A percentile compares a stretch with the other conserved stretches of the same genome.
Conservation (phyloP, 2,888 invertebrate genomes). For the Acronicta leporina region DNA sequence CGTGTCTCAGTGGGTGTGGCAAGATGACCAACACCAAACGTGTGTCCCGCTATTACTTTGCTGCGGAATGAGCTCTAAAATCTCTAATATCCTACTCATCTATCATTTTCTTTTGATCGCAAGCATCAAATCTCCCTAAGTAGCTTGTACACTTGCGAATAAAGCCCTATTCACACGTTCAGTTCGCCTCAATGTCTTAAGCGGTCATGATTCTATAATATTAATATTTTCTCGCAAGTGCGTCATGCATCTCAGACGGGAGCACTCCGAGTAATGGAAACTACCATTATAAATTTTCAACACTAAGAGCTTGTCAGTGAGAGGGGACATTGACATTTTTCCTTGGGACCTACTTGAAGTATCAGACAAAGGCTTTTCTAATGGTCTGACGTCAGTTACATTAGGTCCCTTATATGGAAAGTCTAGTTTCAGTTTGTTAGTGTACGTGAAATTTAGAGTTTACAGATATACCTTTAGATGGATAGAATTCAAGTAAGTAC, state of each 20-base stretch:
- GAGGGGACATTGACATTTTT: conserved; percentile 76
- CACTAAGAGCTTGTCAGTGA: conserved; percentile 80
- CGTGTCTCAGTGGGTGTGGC: too few relatives aligned
- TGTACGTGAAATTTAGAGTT: too few relatives aligned
- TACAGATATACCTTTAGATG: too few relatives aligned
- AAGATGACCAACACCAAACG: too few relatives aligned
- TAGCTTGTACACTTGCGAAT: background rate
- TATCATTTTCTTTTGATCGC: background rate
- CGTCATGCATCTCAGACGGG: conserved; percentile 71
- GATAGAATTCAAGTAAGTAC: too few relatives aligned
- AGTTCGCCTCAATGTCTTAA: conserved; percentile 28
- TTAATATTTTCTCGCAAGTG: conserved; percentile 72
- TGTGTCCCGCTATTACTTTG: too few relatives aligned
- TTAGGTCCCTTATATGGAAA: background rate
- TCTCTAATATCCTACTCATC: too few relatives aligned
- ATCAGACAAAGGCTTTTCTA: conserved; percentile 13
- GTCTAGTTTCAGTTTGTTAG: background rate
- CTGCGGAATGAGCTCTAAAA: too few relatives aligned
- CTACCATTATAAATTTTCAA: conserved; percentile 84
- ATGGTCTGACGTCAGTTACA: conserved; percentile 6
- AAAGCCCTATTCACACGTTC: conserved; percentile 34
- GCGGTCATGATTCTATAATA: conserved; percentile 47
- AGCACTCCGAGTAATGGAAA: conserved; percentile 83
- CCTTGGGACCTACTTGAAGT: conserved; percentile 51
- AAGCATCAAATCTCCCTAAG: background rate